Conservation (phyloP, 1,140 invertebrate species). For the Dinoponera quadriceps region DNA sequence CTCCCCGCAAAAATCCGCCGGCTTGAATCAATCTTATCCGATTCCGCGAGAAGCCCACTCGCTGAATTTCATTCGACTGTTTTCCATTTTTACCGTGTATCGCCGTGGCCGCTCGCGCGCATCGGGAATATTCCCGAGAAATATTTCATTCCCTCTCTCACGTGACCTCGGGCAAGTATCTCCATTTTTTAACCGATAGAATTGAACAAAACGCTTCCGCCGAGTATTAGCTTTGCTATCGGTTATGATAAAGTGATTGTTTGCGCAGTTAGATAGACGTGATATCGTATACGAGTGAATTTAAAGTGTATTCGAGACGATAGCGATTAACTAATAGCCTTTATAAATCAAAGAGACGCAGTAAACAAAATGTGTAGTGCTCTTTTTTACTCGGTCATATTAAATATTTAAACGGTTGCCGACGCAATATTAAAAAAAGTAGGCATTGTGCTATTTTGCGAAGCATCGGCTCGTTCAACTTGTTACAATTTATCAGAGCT, state of each 20-base stretch:
- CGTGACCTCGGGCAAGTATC: constrained; percentile 11
- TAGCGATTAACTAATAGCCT: background rate
- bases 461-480: too few relatives aligned
- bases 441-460: too few relatives aligned
- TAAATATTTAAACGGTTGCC: too few relatives aligned
- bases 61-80: constrained; percentile 57
- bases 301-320: background rate
- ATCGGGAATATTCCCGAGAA: constrained; percentile 49
- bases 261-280: background rate
- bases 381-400: too few relatives aligned
- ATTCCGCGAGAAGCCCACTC: constrained; percentile 61
- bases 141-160: constrained; percentile 53
- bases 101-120: background rate
- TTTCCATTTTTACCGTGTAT: constrained; percentile 38
- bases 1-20: constrained; percentile 48
- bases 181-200: background rate
- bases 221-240: constrained; percentile 14
- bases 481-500: too few relatives aligned
- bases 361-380: too few relatives aligned
- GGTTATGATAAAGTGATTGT: background rate
- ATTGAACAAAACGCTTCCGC: constrained; percentile 9
- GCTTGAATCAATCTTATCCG: constrained; percentile 72
- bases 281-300: background rate
- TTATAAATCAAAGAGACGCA: too few relatives aligned
- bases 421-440: too few relatives aligned